Base-by-base conservation (phyloP, 2,113 vertebrate genomes). In the Oriolus oriolus region DNA sequence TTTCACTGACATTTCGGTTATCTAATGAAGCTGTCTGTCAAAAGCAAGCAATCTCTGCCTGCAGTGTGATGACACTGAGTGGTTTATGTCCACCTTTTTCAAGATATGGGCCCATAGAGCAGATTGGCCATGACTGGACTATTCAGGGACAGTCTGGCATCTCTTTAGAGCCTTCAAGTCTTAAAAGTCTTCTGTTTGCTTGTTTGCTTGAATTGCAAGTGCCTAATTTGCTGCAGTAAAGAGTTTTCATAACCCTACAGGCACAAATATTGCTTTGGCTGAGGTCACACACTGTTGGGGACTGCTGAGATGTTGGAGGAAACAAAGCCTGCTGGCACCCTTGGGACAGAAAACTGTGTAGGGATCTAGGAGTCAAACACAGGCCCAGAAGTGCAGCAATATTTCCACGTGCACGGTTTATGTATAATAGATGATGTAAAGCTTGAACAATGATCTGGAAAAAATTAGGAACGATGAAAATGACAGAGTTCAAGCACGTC, bases 31-130 rank as follows among this genome's bases (percentile, higher is more conserved):
- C 24, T 66, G 15, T n/a, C 31, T 45, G 63, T 70, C n/a, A 45
- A 91, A 91, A 75, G 8, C 31, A 90, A 92, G 23, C 16, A 54
- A 82, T 42, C 10, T 14, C n/a, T 69, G 26, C 7, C 52, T 89
- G 19, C 22, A 31, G 8, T 47, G 35, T 10, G 24, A n/a, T 13
- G 15, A 9, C 33, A 52, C 19, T 11, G 9, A 30, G 9, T 17
- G 23, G 5, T 2, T 78, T 47, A 63, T 5, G 4, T 21, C 13
- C 42, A 53, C 0, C 0, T 33, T 63, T 87, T 66, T 17, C 47
- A 90, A 50, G 47, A 63, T 52, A 70, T 84, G 63, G 8, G 13
- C 47, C 9, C 37, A 13, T 54, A 59, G n/a, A 75, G 6, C 16
- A 59, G 10, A 24, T 23, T 63, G 39, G 5, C 6, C 3, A 3